Percentiles rank a stretch among this genome's conserved stretches.
phyloP scores from a whole-genome alignment of 2,797 vertebrate genomes.

The Pangasius djambal region DNA sequence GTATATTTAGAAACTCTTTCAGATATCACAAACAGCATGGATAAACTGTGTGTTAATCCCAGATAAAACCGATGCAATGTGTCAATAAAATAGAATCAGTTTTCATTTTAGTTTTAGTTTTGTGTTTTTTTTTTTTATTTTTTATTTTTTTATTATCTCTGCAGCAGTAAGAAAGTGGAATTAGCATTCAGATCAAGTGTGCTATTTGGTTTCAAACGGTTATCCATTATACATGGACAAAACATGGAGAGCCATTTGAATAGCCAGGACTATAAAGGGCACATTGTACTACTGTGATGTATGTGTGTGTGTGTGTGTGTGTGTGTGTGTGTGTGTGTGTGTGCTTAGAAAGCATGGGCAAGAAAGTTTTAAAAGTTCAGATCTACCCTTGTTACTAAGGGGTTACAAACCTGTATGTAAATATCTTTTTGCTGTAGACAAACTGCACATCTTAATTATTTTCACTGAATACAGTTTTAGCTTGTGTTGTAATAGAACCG shows the following conservation, averaged over 20 bases:
- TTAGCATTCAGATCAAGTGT: conserved; percentile 26
- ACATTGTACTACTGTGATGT: conserved; percentile 43
- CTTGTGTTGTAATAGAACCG: background rate
- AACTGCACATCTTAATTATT: conserved; percentile 11
- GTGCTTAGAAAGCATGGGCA: background rate
- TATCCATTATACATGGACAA: conserved; percentile 43
- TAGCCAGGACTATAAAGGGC: conserved; percentile 34
- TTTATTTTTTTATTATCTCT: background rate
- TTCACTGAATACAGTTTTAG: background rate
- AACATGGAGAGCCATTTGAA: conserved; percentile 39
- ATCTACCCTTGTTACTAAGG: conserved; percentile 43
- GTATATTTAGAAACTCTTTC: background rate
- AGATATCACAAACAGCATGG: background rate
- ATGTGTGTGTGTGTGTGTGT: conserved; percentile 23
- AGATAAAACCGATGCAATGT: background rate
- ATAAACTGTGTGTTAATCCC: background rate
- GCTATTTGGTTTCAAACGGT: conserved; percentile 28
- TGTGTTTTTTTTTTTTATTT: background rate
- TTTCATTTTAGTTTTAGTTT: background rate
- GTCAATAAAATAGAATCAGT: background rate
- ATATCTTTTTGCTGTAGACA: conserved; percentile 13
- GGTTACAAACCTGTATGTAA: conserved; percentile 5
- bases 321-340: conserved; percentile 9
- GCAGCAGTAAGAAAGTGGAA: background rate
- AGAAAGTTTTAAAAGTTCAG: conserved; percentile 18